Base-by-base conservation (phyloP, 2,113 vertebrate genomes). In the Paedocypris sp. region DNA sequence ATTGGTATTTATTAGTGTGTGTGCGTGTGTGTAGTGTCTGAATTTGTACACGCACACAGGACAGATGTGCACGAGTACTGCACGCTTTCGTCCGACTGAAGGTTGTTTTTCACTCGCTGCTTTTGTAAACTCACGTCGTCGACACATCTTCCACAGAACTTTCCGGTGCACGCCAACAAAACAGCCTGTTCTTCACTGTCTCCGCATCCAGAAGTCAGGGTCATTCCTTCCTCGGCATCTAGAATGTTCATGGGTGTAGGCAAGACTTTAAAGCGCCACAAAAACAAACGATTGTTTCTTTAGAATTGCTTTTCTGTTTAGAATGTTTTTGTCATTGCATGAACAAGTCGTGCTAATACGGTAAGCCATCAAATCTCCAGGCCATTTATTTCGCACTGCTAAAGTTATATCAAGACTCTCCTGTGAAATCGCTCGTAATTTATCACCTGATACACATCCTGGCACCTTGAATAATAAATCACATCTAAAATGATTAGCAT, bases 161-260 rank as follows among this genome's bases (percentile, higher is more conserved):
- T 51, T 35, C n/a, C 26, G 20, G 29, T 22, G 38, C 47, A 57
- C 46, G 20, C 31, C 61, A 46, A 39, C 48, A 35, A 18, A 49
- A 39, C 47, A 6, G 35, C 38, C 15, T 11, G 43, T 38, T 25
- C 18, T 11, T 43, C 49, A 32, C 20, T 33, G 6, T 8, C 25
- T 13, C 12, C 2, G n/a, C 20, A 39, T 32, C 26, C 12, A 5
- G 9, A 16, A 39, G 12, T 62, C 19, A 45, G 15, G 20, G 51
- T 58, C 43, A 61, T 48, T 31, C 31, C 19, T 13, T 39, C 45
- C 49, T 51, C 45, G 54, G 42, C 19, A 42, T 29, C 49, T 50
- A 16, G 49, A 58, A 63, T 71, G 54, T 69, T 49, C n/a, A 62
- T 33, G 31, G 29, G 59, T 73, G 59, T 26, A 6, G 41, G 20